phyloP scores from a whole-genome alignment of 1,140 invertebrate genomes.

The Ylistrum balloti region DNA sequence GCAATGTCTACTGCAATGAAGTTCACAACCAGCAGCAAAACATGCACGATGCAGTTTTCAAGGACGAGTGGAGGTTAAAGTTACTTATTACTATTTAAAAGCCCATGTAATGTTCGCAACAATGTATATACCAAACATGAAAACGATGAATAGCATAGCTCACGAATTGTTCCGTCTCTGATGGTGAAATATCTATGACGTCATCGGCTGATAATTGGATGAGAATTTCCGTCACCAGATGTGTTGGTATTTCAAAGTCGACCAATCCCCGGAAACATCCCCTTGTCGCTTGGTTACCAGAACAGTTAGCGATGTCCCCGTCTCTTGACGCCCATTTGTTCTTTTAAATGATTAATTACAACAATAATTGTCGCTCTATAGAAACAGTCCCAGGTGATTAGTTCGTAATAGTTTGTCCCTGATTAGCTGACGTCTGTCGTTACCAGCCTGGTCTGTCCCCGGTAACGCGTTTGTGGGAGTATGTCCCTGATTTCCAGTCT shows the following conservation, averaged over 20 bases:
- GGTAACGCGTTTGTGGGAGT: not conserved
- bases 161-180: not conserved
- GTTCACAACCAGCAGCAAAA: not conserved
- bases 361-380: too few species aligned
- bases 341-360: too few species aligned
- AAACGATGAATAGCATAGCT: not conserved
- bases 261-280: too few species aligned
- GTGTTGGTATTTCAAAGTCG: too few species aligned
- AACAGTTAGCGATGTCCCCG: too few species aligned
- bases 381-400: not conserved
- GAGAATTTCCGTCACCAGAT: not conserved
- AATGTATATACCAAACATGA: not conserved
- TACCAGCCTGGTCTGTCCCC: too few species aligned
- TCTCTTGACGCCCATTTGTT: too few species aligned
- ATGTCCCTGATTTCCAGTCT: not conserved
- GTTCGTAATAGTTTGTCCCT: not conserved
- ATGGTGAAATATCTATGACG: not conserved
- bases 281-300: too few species aligned
- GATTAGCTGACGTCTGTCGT: too few species aligned
- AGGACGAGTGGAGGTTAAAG: not conserved
- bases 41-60: not conserved
- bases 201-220: not conserved
- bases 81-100: not conserved
- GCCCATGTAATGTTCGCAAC: not conserved
- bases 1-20: not conserved